Evolutionary conservation across 2,113 vertebrate species (phyloP), one percentile per base, ranked within the genome.

Genomic region (Vicugna pacos): DNA sequence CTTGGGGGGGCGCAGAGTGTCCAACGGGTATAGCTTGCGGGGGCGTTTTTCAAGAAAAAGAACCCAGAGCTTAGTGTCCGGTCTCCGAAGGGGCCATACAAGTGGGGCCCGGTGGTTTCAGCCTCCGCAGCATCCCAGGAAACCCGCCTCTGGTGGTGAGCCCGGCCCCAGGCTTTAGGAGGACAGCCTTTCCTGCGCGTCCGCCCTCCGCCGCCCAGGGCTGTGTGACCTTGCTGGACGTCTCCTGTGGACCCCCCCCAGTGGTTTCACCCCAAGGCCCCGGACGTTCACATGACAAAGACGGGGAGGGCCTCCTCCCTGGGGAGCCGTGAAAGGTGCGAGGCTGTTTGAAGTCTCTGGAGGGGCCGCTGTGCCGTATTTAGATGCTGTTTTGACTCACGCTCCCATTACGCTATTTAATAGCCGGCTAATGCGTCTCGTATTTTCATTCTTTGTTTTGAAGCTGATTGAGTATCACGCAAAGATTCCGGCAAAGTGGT

Each of bases 211-310:
- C 24, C 20, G 14, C 13, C 6, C 3, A 30, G 56, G 46, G 35
- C 73, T 2, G 0, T 62, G 24, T 84, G 69, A 56, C 56, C 76
- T 54, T 54, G 75, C 30, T 0, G 3, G 30, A n/a, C 48, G 17
- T 54, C 10, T 30, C 20, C 30, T n/a, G 2, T 46, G 16, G 38
- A 4, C 38, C 38, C 38, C 35, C 50, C 6, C 15, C 0, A 5
- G 42, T 65, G 35, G 4, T 11, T 19, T 1, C 80, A 9, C 60
- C 22, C 3, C 64, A 35, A 60, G 19, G 16, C 28, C 73, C 9
- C 19, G 0, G 11, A 19, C 1, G 0, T 0, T 0, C 8, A 8
- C 0, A n/a, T 2, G 32, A 32, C 35, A 48, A 30, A 4, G 38
- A 28, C n/a, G 38, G 22, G 1, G 19, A 19, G 5, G 6, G 8